Evolutionary conservation across 1,140 invertebrate species (phyloP), one percentile per base, ranked within the genome.

Genomic region (Zaprionus ornatus): DNA sequence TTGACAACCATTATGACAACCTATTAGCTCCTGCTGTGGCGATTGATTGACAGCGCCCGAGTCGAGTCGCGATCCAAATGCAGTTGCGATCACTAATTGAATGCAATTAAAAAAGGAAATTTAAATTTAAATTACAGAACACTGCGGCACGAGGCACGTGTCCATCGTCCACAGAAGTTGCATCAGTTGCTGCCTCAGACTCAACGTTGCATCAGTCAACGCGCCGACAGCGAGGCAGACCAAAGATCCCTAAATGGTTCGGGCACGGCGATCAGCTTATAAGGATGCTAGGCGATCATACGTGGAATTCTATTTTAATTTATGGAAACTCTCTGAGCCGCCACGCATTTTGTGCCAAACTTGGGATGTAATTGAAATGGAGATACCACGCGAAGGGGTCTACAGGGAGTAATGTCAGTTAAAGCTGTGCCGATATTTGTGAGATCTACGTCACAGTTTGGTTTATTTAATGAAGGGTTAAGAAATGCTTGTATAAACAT

Each of bases 31-130:
- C 40, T n/a, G 54, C 40, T 13, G 21, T 19, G 27, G n/a, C 15
- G 12, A 23, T 56, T 75, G 67, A 64, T 71, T 75, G 73, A 57
- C 67, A 75, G 45, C 35, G 48, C 32, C 40, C 3, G 13, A 23
- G 35, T 29, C 29, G 10, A 15, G 19, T 64, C 13, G 56, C 61
- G 27, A 29, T 27, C 73, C 74, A 79, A 76, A 79, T 77, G 54
- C 63, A 77, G 74, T 63, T 45, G 60, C 25, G 29, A 15, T 73
- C 74, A 60, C 77, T 79, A 79, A 79, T 79, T 79, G 77, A 79
- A 79, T 73, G 77, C 68, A 79, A 79, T 79, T 79, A 79, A 73
- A 77, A 68, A 79, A 79, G 77, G 77, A 67, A 79, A 77, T 79
- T 77, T 64, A 79, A 77, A 79, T 79, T 79, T 77, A 77, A 77